Conservation (phyloP, 2,797 vertebrate genomes). For the Otolemur crassicaudatus region DNA sequence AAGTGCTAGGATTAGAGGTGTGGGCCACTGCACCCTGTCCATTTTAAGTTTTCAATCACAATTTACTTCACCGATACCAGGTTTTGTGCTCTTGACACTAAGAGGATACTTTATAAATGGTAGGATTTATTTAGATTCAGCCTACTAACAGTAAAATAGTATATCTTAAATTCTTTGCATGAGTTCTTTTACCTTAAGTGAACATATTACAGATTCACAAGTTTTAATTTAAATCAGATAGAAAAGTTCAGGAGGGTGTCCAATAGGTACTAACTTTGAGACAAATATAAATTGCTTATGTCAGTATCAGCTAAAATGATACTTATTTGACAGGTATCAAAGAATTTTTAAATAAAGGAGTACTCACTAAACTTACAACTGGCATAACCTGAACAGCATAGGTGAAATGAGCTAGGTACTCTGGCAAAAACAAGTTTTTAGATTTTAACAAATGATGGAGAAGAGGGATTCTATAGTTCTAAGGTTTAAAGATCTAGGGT, state of each 20-base stretch:
- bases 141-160: neutral
- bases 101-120: neutral
- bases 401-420: neutral
- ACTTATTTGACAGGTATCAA: neutral
- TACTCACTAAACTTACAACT: neutral
- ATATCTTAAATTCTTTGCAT: conserved; percentile 39
- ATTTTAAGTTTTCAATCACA: conserved; percentile 24
- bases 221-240: conserved; percentile 18
- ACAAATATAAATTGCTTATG: conserved; percentile 12
- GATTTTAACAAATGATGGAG: neutral
- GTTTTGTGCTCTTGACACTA: neutral
- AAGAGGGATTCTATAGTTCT: no score
- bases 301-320: neutral
- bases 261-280: neutral
- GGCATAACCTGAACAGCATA: neutral
- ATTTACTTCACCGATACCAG: neutral
- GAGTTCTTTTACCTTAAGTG: conserved; percentile 28
- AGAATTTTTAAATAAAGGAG: conserved; percentile 43
- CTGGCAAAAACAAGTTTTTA: neutral
- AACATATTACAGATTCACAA: neutral
- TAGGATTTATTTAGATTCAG: neutral
- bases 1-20: neutral
- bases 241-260: conserved; percentile 19
- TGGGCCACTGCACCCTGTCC: neutral
- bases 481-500: no score